Conservation (phyloP, 2,113 vertebrate species). For the Calidris pygmaea region DNA sequence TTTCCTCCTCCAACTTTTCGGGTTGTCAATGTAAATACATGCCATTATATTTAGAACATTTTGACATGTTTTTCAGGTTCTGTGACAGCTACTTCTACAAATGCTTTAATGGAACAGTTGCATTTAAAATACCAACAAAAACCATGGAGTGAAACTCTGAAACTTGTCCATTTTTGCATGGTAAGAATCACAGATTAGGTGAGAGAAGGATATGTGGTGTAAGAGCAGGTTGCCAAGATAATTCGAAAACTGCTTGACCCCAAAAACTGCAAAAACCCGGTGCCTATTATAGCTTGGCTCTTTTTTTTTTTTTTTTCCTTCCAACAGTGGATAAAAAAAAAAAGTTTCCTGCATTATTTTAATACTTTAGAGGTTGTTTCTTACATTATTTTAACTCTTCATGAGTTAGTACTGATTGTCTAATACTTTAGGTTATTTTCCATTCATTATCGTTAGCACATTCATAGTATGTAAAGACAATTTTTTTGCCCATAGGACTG, state of each 20-base stretch:
- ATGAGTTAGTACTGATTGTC: not conserved
- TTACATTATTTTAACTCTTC: not conserved
- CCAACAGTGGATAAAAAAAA: not conserved
- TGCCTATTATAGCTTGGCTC: not conserved
- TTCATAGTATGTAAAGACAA: not conserved
- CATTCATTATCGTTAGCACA: not conserved
- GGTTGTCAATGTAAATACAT: not conserved
- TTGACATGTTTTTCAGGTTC: conserved; percentile 40
- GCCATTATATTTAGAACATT: not conserved
- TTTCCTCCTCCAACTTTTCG: not conserved
- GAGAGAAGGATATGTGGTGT: not conserved
- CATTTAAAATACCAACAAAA: conserved; percentile 79
- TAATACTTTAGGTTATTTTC: not conserved
- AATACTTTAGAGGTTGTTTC: not conserved
- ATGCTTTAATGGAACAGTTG: conserved; percentile 67
- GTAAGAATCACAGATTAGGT: conserved; percentile 57
- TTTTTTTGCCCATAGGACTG: not conserved
- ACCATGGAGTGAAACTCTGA: conserved; percentile 82
- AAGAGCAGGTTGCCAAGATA: not conserved
- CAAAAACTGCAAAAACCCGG: not conserved
- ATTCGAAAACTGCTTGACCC: not conserved
- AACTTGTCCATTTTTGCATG: conserved; percentile 82
- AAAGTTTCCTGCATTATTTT: not conserved
- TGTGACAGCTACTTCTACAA: not conserved
- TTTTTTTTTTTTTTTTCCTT: not conserved